Evolutionary conservation across 1,140 invertebrate genomes (phyloP).

Genomic region (Epicauta chinensis): DNA sequence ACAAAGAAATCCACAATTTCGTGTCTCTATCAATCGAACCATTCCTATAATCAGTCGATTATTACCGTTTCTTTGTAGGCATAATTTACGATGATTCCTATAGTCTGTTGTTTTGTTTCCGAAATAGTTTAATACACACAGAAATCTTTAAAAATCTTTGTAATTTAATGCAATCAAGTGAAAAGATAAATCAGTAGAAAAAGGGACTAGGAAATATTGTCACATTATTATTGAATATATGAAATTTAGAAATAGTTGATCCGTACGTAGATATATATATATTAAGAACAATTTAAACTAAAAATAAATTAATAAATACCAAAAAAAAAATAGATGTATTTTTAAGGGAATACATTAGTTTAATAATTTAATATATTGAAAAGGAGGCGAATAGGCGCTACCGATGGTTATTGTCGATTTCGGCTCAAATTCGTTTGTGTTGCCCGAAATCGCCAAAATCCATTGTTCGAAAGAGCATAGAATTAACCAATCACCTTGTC

Average conservation of each 20-base stretch:
- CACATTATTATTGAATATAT: slow-evolving; percentile 38
- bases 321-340: slow-evolving; percentile 35
- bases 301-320: too few species aligned
- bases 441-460: background rate
- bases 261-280: slow-evolving; percentile 35
- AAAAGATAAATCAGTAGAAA: slow-evolving; percentile 29
- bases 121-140: slow-evolving; percentile 18
- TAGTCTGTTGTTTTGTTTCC: background rate
- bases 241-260: slow-evolving; percentile 37
- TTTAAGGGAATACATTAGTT: slow-evolving; percentile 33
- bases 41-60: too few species aligned
- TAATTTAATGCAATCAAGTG: slow-evolving; percentile 32
- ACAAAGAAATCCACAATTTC: background rate
- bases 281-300: too few species aligned
- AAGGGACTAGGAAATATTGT: slow-evolving; percentile 28
- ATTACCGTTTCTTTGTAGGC: slow-evolving; percentile 7
- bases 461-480: background rate
- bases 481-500: slow-evolving; percentile 15
- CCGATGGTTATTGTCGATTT: background rate
- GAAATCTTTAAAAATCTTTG: slow-evolving; percentile 15
- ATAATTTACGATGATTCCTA: slow-evolving; percentile 19
- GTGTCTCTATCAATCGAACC: too few species aligned
- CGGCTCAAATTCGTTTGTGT: background rate
- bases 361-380: slow-evolving; percentile 21
- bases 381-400: background rate